These are phyloP conservation scores for Athalia cordata DNA, from an alignment of 2,888 invertebrate genomes.

Conservation along the genomic window DNA sequence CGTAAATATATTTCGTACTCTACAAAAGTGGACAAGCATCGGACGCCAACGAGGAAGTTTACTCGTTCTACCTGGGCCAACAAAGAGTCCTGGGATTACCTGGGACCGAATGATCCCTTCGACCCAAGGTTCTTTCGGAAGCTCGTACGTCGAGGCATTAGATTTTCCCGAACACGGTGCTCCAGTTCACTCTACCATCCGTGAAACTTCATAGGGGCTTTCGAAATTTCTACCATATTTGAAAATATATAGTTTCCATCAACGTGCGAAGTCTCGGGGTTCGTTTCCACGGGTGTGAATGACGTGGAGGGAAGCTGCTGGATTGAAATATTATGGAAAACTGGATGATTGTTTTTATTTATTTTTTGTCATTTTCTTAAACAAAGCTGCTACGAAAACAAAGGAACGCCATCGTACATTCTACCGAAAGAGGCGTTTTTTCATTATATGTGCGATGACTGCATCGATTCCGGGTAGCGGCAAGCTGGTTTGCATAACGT, in stretches of 20 bases:
- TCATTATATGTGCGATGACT: conserved; percentile 4
- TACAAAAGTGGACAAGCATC: not conserved
- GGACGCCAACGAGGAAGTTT: conserved; percentile 57
- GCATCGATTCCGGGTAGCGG: conserved; percentile 10
- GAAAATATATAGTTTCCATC: not conserved
- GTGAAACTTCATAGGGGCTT: conserved; percentile 1
- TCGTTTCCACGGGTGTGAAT: too few relatives aligned
- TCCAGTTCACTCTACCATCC: not conserved
- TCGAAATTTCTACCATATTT: conserved; percentile 4
- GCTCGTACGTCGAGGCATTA: conserved; percentile 16
- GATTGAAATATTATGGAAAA: too few relatives aligned
- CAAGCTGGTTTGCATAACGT: not conserved
- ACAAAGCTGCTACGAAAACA: not conserved
- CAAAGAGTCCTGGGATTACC: conserved; percentile 56
- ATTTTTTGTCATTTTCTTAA: too few relatives aligned
- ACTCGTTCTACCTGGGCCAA: conserved; percentile 63
- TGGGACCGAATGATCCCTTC: conserved; percentile 60
- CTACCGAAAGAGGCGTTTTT: not conserved
- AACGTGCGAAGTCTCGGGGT: too few relatives aligned
- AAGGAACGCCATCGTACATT: not conserved
- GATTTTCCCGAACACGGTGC: conserved; percentile 34
- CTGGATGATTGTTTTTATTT: too few relatives aligned
- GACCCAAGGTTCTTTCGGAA: not conserved
- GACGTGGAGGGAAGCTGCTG: too few relatives aligned
- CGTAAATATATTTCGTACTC: not conserved